Conservation (phyloP, 2,113 vertebrate species). For the Oxygymnocypris stewartii region DNA sequence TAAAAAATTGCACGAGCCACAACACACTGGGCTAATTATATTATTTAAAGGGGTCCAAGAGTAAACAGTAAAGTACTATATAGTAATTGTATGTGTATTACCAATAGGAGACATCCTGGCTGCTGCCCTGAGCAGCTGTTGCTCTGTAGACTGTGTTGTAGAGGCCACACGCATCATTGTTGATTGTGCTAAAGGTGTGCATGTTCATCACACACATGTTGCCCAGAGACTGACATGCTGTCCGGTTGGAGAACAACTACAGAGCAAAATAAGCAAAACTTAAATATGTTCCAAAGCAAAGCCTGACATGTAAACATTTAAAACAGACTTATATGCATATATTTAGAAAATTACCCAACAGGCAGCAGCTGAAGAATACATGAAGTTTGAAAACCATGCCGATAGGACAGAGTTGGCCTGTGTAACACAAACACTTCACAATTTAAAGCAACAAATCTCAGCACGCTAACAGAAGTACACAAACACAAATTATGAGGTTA, state of each 20-base stretch:
- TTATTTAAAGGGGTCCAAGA: background rate
- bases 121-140: constrained; percentile 76
- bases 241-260: constrained; percentile 86
- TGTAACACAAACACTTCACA: background rate
- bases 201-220: constrained; percentile 99
- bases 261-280: constrained; percentile 40
- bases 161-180: constrained; percentile 86
- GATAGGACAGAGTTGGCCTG: constrained; percentile 84
- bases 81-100: constrained; percentile 60
- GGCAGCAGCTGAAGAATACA: constrained; percentile 86
- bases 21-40: background rate
- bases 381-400: constrained; percentile 86
- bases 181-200: constrained; percentile 80
- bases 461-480: background rate
- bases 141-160: constrained; percentile 85
- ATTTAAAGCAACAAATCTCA: background rate
- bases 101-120: constrained; percentile 91
- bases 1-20: too few relatives aligned
- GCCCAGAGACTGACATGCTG: constrained; percentile 92
- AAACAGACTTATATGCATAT: background rate
- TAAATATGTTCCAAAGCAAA: background rate
- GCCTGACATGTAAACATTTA: background rate
- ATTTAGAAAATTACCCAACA: constrained; percentile 79
- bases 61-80: background rate
- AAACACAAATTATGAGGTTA: background rate